Evolutionary conservation across 2,888 invertebrate species (phyloP), one percentile per base, ranked within the genome.

Genomic region (Tridacna gigas): DNA sequence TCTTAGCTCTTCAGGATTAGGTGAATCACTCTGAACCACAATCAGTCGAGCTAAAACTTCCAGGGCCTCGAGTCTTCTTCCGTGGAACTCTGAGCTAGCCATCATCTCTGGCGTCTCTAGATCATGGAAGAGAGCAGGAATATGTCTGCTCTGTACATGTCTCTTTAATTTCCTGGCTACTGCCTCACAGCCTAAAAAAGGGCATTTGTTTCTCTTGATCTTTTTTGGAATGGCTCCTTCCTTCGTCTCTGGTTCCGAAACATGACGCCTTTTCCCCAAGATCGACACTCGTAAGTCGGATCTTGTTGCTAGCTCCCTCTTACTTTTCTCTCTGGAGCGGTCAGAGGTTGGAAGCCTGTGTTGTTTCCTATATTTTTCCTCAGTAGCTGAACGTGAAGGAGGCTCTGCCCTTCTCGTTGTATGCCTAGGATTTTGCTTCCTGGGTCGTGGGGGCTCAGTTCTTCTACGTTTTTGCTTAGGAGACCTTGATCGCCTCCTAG

Each of bases 161-260:
- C 48, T 37, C 37, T 37, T 37, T 37, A 37, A 37, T 7, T 37
- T 37, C 37, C 37, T 37, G 37, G 37, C 37, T 22, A 51, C 56
- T 26, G 73, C 51, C 13, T 51, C 25, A 22, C 73, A 73, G 7
- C 28, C 56, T 13, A 9, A 2, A 25, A 73, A 51, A 22, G 73
- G 73, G 20, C 73, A 73, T 25, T 51, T 22, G 25, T 48, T 73
- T 13, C 56, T 22, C 51, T 73, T 73, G 47, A 48, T n/a, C 45
- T 47, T 65, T 15, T 37, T 37, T 26, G 12, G 28, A 26, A 26
- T 56, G 56, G 56, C 15, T 20, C 15, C 15, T 56, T 56, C 20
- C 56, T 20, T 56, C 11, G 15, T 56, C 2, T 20, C 20, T 15
- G 15, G 15, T 56, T 15, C 20, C 20, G 56, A 56, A 15, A 56